Evolutionary conservation across 2,113 vertebrate genomes (phyloP).

Genomic region (Colaptes auratus): DNA sequence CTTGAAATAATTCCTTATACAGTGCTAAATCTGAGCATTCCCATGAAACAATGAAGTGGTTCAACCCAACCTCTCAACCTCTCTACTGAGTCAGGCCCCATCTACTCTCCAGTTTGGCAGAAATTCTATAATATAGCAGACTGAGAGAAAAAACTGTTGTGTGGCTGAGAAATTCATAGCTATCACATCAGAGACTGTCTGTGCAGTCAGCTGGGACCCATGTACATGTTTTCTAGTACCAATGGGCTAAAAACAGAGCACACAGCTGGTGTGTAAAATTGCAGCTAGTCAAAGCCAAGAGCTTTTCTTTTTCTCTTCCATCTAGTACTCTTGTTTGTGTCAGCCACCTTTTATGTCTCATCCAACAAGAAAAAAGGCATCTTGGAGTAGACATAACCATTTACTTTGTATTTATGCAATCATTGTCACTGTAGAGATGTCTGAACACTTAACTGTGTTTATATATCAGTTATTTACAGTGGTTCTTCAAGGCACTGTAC

Average conservation of each 20-base stretch:
- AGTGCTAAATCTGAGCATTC: not conserved
- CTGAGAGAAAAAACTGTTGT: not conserved
- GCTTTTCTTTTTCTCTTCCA: not conserved
- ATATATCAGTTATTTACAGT: not conserved
- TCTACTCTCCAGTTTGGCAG: not conserved
- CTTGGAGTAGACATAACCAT: not conserved
- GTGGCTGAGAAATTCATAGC: not conserved
- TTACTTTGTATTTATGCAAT: not conserved
- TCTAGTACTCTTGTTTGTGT: not conserved
- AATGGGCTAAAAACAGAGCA: not conserved
- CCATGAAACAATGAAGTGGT: not conserved
- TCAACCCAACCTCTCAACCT: not conserved
- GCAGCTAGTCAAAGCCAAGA: not conserved
- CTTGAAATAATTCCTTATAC: not conserved
- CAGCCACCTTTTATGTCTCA: not conserved
- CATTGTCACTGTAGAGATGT: not conserved
- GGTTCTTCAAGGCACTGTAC: not conserved
- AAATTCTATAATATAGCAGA: not conserved
- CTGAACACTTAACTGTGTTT: not conserved
- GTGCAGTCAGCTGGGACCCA: not conserved
- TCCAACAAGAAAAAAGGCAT: not conserved
- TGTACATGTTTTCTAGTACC: not conserved
- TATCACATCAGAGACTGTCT: not conserved
- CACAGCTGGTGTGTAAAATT: not conserved
- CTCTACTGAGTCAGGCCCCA: not conserved